Percentiles rank a stretch among this genome's conserved stretches.
phyloP scores from a whole-genome alignment of 1,140 invertebrate genomes.

The Meloidogyne exigua region DNA sequence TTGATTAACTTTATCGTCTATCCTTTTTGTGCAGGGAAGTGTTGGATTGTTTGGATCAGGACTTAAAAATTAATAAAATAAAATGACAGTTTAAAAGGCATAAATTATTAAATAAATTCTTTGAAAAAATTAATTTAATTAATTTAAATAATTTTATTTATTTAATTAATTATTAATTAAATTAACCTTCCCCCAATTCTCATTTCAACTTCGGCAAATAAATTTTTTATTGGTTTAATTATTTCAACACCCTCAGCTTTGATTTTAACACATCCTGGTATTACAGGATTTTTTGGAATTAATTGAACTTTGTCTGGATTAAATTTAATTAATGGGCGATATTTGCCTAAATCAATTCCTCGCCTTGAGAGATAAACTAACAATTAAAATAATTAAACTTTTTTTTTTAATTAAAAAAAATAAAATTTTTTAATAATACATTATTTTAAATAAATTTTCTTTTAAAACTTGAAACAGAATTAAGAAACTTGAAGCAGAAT shows the following conservation, averaged over 20 bases:
- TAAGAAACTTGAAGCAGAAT: too few species aligned
- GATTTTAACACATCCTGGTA: slow-evolving; percentile 63
- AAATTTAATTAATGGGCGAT: slow-evolving; percentile 59
- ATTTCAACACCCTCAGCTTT: slow-evolving; percentile 64
- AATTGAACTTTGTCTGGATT: slow-evolving; percentile 63
- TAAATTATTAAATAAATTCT: too few species aligned
- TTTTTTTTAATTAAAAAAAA: too few species aligned
- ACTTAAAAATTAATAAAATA: background rate
- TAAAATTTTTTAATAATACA: too few species aligned
- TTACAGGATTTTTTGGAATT: slow-evolving; percentile 62
- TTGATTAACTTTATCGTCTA: slow-evolving; percentile 63
- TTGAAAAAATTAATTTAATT: background rate
- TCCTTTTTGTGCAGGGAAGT: slow-evolving; percentile 61
- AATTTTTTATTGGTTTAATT: slow-evolving; percentile 56
- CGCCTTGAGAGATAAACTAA: slow-evolving; percentile 59
- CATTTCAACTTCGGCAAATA: slow-evolving; percentile 63
- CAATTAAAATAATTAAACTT: slow-evolving; percentile 21
- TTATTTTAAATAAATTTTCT: too few species aligned
- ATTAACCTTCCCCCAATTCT: slow-evolving; percentile 54
- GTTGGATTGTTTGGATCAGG: slow-evolving; percentile 63
- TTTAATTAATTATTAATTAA: background rate
- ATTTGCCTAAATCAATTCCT: slow-evolving; percentile 61
- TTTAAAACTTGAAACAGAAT: too few species aligned
- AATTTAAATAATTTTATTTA: background rate
- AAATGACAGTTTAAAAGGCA: too few species aligned